These are phyloP conservation scores for Xenus cinereus DNA, from an alignment of 2,113 vertebrate species.

Conservation along the genomic window DNA sequence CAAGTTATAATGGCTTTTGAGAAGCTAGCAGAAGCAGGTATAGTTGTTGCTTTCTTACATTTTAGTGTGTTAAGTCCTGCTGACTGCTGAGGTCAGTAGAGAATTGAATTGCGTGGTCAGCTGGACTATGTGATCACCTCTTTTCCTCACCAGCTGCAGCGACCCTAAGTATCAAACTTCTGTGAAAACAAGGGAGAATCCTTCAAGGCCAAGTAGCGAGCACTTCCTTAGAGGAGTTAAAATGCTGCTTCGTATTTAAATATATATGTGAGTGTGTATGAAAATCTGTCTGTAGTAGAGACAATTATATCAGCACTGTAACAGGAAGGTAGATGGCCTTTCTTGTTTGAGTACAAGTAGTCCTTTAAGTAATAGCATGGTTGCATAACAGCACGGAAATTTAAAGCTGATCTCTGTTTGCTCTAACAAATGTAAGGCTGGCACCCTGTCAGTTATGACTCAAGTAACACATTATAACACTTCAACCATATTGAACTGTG, in stretches of 20 bases:
- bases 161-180: not conserved
- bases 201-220: not conserved
- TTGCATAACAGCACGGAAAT: slow-evolving; percentile 55
- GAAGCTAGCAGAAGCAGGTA: not conserved
- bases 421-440: slow-evolving; percentile 36
- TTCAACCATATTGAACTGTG: not conserved
- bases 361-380: slow-evolving; percentile 45
- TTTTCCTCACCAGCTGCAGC: not conserved
- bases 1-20: not conserved
- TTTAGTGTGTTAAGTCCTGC: not conserved
- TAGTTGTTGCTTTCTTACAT: not conserved
- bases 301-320: not conserved
- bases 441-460: slow-evolving; percentile 55
- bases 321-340: slow-evolving; percentile 13
- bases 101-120: not conserved
- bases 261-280: not conserved
- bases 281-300: not conserved
- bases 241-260: not conserved
- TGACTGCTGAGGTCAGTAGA: not conserved
- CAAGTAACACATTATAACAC: slow-evolving; percentile 29
- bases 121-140: not conserved
- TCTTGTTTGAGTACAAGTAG: slow-evolving; percentile 35
- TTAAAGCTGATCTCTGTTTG: slow-evolving; percentile 50
- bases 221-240: not conserved
- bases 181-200: not conserved